Percentiles rank a stretch among this genome's conserved stretches.
Evolutionary conservation across 2,888 invertebrate genomes (phyloP).

Genomic region (Melinopterus prodromus): DNA sequence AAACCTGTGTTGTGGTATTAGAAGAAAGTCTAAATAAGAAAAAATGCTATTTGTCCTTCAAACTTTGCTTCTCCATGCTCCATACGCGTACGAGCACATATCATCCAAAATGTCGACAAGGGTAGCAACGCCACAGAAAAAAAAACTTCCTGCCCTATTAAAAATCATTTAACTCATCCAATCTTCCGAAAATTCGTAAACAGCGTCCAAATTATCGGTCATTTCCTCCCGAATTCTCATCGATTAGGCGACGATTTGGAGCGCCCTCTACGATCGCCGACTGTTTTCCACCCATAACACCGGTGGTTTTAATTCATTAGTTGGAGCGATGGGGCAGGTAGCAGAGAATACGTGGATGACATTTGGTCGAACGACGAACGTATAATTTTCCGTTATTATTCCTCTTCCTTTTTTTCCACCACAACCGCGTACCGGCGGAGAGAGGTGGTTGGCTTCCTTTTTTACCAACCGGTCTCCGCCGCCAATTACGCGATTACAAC

Average conservation of each 20-base stretch:
- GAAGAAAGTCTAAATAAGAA: no score
- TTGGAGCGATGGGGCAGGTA: not conserved
- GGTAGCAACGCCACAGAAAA: not conserved
- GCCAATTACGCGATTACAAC: not conserved
- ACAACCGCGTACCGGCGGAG: not conserved
- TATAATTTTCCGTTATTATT: constrained; percentile 4
- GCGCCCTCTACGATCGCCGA: not conserved
- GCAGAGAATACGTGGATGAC: not conserved
- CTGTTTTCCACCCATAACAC: not conserved
- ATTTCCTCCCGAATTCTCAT: not conserved
- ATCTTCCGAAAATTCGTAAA: not conserved
- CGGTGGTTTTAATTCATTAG: constrained; percentile 4
- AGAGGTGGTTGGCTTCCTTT: not conserved
- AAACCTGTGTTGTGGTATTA: no score
- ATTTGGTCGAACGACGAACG: not conserved
- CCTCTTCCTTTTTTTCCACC: constrained; percentile 1
- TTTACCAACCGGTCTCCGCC: not conserved
- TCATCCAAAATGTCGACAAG: not conserved
- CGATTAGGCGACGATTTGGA: not conserved
- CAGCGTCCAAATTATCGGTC: not conserved
- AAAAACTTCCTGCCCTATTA: not conserved
- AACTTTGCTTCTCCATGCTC: not conserved
- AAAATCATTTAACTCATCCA: not conserved
- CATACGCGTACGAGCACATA: no score
- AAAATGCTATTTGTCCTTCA: no score